These are phyloP conservation scores for Pyrgus malvae DNA, from an alignment of 2,888 invertebrate genomes.

Conservation along the genomic window DNA sequence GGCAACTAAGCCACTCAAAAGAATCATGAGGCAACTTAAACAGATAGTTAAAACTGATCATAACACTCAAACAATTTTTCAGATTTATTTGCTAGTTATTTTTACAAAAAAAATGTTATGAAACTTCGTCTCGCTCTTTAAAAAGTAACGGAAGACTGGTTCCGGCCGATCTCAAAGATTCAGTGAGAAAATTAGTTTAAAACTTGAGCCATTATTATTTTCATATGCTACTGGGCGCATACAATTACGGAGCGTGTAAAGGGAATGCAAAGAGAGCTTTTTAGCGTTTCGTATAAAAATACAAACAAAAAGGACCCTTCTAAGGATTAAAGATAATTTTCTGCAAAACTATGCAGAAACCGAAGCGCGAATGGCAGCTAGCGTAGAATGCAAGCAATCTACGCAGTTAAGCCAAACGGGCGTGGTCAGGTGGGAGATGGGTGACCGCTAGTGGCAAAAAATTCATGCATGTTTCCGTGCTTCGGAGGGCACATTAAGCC, in stretches of 20 bases:
- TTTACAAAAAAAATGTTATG: slow-evolving; percentile 15
- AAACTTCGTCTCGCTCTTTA: slow-evolving; percentile 20
- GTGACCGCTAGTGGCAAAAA: too few species aligned
- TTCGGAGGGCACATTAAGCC: too few species aligned
- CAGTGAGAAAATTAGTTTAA: slow-evolving; percentile 28
- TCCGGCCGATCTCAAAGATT: slow-evolving; percentile 26
- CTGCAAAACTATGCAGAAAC: too few species aligned
- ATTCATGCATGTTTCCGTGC: too few species aligned
- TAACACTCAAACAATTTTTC: slow-evolving; percentile 8
- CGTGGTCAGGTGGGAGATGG: too few species aligned
- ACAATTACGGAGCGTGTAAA: slow-evolving; percentile 30
- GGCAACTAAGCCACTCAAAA: too few species aligned
- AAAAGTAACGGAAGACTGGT: slow-evolving; percentile 26
- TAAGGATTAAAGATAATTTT: too few species aligned
- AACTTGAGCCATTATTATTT: slow-evolving; percentile 28
- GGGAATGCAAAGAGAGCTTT: slow-evolving; percentile 32
- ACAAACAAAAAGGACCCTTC: too few species aligned
- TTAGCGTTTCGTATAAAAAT: too few species aligned
- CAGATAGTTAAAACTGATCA: slow-evolving; percentile 5
- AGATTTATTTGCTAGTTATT: slow-evolving; percentile 17
- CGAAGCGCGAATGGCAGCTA: too few species aligned
- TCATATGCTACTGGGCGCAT: slow-evolving; percentile 21
- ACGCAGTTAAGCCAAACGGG: too few species aligned
- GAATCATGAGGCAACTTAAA: slow-evolving; percentile 3
- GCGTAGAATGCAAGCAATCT: too few species aligned